Evolutionary conservation across 2,113 vertebrate genomes (phyloP), one percentile per base, ranked within the genome.

Genomic region (Conger conger): DNA sequence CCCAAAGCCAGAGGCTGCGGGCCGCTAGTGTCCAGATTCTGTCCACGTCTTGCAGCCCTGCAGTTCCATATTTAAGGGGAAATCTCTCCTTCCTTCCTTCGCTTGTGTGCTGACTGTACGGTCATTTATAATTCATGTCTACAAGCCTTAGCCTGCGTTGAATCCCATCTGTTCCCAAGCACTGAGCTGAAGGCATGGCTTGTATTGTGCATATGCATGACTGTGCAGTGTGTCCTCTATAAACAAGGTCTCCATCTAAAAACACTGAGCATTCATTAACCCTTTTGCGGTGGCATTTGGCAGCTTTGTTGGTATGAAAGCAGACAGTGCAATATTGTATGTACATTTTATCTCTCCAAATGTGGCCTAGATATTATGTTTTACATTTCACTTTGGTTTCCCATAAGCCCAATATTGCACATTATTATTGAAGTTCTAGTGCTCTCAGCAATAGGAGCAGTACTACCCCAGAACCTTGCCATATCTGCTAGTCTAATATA

Each of bases 111-210:
- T 50, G 45, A 37, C 17, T 73, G n/a, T 73, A 30, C 63, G 33
- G 17, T 63, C n/a, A 82, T 82, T 45, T 60, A 68, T 87, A 84
- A 84, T 78, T 84, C 68, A 82, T 82, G 30, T 80, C 27, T 7
- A 33, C 7, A 36, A 36, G 83, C 63, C 53, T 82, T 53, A 45
- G 80, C 83, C n/a, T 20, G 38, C 45, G 63, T 45, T 82, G 76
- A 40, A 45, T 37, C 82, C 38, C 30, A 73, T 87, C 80, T 84
- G 86, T 36, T 87, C 80, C 37, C 53, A 5, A 63, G 45, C 30
- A 57, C 45, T 50, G 36, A 33, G 63, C 40, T 40, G 68, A 54
- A 81, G 60, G 9, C 35, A 27, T 40, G 40, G n/a, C 60, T 30
- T 54, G 50, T 11, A 35, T 40, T 8, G 9, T 18, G 30, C 81